Evolutionary conservation across 2,113 vertebrate species (phyloP).

Genomic region (Petromus typicus): DNA sequence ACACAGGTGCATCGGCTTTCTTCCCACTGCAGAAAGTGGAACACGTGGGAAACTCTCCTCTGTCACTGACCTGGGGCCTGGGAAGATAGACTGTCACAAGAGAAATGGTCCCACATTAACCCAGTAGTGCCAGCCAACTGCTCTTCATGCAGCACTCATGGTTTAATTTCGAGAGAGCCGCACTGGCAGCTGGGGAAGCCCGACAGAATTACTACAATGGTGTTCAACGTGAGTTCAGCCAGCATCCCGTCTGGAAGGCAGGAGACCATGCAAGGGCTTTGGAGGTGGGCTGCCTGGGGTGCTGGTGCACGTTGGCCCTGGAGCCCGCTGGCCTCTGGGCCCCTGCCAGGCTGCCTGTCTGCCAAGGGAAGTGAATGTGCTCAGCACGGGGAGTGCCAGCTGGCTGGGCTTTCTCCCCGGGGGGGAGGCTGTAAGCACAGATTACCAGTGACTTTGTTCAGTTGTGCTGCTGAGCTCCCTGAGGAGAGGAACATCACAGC

Average conservation of each 20-base stretch:
- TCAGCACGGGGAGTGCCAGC: slow-evolving; percentile 50
- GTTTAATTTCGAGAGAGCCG: neutral
- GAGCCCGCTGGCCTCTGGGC: neutral
- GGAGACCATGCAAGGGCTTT: neutral
- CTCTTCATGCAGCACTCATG: neutral
- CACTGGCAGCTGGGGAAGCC: neutral
- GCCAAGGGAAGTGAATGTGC: slow-evolving; percentile 56
- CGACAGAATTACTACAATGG: neutral
- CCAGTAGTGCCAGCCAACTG: neutral
- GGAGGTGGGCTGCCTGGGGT: neutral
- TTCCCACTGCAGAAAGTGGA: neutral
- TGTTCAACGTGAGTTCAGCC: slow-evolving; percentile 10
- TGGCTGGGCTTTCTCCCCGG: neutral
- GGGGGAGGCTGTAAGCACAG: slow-evolving; percentile 61
- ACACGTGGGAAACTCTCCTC: neutral
- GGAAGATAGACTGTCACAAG: neutral
- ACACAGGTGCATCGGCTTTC: neutral
- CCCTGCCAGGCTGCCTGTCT: slow-evolving; percentile 30
- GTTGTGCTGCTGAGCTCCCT: neutral
- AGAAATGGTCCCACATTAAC: neutral
- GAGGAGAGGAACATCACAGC: slow-evolving; percentile 53
- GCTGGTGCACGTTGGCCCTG: neutral
- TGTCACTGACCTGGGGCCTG: neutral
- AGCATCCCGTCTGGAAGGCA: slow-evolving; percentile 32
- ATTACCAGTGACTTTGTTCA: slow-evolving; percentile 79